Evolutionary conservation across 2,888 invertebrate species (phyloP), one percentile per base, ranked within the genome.

Genomic region (Drosophila greeni): DNA sequence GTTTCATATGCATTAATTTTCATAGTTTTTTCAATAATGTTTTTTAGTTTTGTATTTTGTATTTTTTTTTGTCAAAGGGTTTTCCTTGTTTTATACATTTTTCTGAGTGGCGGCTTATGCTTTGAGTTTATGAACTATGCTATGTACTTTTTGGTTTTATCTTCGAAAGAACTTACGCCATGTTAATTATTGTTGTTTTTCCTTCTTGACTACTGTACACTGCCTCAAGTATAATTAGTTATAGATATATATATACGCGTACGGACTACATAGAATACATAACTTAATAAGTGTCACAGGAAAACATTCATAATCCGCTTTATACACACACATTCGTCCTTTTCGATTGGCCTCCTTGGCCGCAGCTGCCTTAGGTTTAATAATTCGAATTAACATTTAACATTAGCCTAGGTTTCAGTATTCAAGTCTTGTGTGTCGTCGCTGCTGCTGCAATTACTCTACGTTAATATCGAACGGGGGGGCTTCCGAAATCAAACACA

Each of bases 1-100:
- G 71, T 84, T 81, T 75, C 71, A 75, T 80, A 76, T 81, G 77
- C 84, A 80, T 82, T 77, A 70, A 56, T 70, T 73, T 65, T 49
- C 49, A 47, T 72, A 43, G 47, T 59, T 48, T 16, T 58, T 39
- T 61, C 51, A 61, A 51, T 56, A 53, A 39, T 24, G 9, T 23
- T 36, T 39, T 18, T 37, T 37, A 24, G 40, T 24, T 24, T 42
- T 24, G n/a, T 42, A n/a, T 43, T 43, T 61, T 20, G 20, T 20
- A 20, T 20, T 20, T 47, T 34, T 61, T 45, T 48, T 37, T 26
- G 42, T 23, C 24, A 42, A 42, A 42, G 42, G 26, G 42, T 29
- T 18, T 26, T 31, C 36, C 69, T 70, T 66, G 61, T 57, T 76
- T 74, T 83, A 60, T 72, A 83, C 80, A 78, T 68, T 65, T 70